Base-by-base conservation (phyloP, 2,888 invertebrate genomes). In the Heteropelma amictum region DNA sequence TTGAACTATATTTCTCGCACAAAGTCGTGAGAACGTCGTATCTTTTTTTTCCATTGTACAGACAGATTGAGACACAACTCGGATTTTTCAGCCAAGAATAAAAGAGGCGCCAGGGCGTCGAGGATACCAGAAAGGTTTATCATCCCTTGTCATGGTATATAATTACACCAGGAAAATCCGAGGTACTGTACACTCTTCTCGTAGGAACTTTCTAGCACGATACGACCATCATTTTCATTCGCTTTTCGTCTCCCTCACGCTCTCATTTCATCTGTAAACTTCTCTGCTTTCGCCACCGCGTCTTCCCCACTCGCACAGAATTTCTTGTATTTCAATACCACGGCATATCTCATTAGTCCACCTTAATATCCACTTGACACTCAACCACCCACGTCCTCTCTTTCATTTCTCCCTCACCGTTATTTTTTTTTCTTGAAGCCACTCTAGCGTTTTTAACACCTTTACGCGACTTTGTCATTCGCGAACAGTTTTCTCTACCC, bases 101-200 rank as follows among this genome's bases (percentile, higher is more conserved):
- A 56, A 47, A 49, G 47, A 45, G 40, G 33, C n/a, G 21, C 23
- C 5, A 6, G 21, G 47, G 3, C 10, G 23, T 23, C n/a, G 45
- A 8, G 51, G 40, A n/a, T n/a, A n/a, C n/a, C n/a, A n/a, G n/a
- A n/a, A 21, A 21, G 35, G 51, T 60, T 60, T 33, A 51, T 60
- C 58, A 51, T 23, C 30, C 69, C 61, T 61, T 45, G 61, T 61
- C 51, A 47, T 30, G 40, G 68, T 30, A 42, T 60, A 60, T 60
- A 68, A 69, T 69, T 69, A 60, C 60, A 40, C 28, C 40, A 40
- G 26, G 17, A 60, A 12, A 23, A 23, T 38, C 63, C 23, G 10
- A 17, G 51, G 26, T 38, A 63, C 28, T 38, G 10, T 64, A 26
- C 12, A n/a, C n/a, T n/a, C n/a, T n/a, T 28, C 12, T 38, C 38